Evolutionary conservation across 2,888 invertebrate species (phyloP).

Genomic region (Spisula solida): DNA sequence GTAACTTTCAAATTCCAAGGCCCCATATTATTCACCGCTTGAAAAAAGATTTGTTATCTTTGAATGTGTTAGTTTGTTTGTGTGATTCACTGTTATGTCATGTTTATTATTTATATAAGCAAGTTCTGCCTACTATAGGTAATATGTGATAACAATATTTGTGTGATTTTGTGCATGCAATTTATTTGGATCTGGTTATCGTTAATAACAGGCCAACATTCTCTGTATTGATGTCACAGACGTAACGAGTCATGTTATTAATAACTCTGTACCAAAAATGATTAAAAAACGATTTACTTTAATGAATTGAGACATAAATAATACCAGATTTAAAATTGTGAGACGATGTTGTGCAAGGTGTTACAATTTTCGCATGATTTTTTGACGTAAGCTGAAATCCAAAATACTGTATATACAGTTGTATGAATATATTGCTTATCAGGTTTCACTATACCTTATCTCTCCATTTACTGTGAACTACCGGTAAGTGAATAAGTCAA

Average conservation of each 20-base stretch:
- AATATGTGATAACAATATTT: background rate
- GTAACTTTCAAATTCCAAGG: too few relatives aligned
- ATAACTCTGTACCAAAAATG: background rate
- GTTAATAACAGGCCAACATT: background rate
- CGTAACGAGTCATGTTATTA: background rate
- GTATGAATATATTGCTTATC: too few relatives aligned
- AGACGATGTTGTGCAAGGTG: too few relatives aligned
- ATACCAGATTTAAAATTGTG: too few relatives aligned
- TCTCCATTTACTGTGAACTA: too few relatives aligned
- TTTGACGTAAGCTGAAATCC: too few relatives aligned
- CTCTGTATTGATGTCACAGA: background rate
- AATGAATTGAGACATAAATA: too few relatives aligned
- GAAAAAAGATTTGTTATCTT: background rate
- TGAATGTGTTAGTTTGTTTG: background rate
- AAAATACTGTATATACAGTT: too few relatives aligned
- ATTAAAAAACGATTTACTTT: too few relatives aligned
- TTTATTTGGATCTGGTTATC: background rate
- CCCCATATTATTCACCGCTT: background rate
- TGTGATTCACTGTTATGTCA: background rate
- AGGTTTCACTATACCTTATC: too few relatives aligned
- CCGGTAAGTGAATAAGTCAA: too few relatives aligned
- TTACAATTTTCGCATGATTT: too few relatives aligned
- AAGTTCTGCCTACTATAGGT: background rate
- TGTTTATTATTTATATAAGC: background rate
- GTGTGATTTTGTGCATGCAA: constrained; percentile 3